Percentiles rank a stretch among this genome's conserved stretches.
These are phyloP conservation scores for Forpus xanthops DNA, from an alignment of 2,797 vertebrate species.

Conservation along the genomic window DNA sequence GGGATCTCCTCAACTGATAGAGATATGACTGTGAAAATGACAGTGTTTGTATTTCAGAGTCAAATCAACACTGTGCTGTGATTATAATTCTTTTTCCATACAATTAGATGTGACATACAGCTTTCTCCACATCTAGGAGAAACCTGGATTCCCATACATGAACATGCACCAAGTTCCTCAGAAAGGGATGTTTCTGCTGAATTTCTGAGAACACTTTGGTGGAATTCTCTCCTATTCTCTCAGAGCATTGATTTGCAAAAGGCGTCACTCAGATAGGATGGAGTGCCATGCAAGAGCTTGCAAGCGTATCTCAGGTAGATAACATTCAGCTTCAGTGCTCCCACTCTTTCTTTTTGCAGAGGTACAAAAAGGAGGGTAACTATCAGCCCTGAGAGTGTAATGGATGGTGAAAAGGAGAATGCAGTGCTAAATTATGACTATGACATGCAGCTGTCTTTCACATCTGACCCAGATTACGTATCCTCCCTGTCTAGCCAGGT, in stretches of 20 bases:
- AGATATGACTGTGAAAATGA: not conserved
- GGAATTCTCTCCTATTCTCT: not conserved
- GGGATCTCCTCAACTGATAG: constrained; percentile 21
- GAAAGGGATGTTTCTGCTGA: not conserved
- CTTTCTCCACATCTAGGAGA: constrained; percentile 46
- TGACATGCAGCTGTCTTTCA: constrained; percentile 62
- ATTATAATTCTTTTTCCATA: not conserved
- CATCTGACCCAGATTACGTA: constrained; percentile 56
- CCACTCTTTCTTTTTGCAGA: constrained; percentile 28
- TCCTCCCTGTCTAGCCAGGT: constrained; percentile 66
- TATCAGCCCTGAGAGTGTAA: constrained; percentile 22
- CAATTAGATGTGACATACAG: not conserved
- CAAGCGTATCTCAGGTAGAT: constrained; percentile 20
- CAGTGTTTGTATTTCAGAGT: not conserved
- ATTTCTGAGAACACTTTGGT: not conserved
- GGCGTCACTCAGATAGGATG: constrained; percentile 36
- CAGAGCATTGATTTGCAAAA: not conserved
- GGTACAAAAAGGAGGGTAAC: constrained; percentile 30
- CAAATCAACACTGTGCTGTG: not conserved
- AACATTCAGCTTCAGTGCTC: constrained; percentile 17
- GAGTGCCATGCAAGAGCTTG: constrained; percentile 65
- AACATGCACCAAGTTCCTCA: constrained; percentile 35
- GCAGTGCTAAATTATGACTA: constrained; percentile 16
- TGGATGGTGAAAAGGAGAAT: constrained; percentile 34
- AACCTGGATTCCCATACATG: not conserved